Base-by-base conservation (phyloP, 2,113 vertebrate genomes). In the Daphoenositta chrysoptera region DNA sequence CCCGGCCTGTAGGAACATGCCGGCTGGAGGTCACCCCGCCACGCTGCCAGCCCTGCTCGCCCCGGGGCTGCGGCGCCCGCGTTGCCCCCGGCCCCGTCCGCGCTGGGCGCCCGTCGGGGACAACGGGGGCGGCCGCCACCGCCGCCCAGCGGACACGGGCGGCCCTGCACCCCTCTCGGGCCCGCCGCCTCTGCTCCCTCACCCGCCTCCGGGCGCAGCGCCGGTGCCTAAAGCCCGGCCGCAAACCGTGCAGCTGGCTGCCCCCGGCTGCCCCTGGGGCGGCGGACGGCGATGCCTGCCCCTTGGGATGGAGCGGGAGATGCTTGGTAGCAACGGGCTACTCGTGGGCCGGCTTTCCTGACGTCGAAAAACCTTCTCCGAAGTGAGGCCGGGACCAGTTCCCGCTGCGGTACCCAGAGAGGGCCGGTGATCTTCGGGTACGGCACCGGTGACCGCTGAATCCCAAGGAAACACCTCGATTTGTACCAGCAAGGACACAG, bases 91-190 rank as follows among this genome's bases (percentile, higher is more conserved):
- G 26, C 17, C 28, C 56, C 28, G 37, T 47, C 54, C 71, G 35
- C 21, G 4, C 44, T 12, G 53, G 57, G 23, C 30, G 68, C 64
- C 92, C 85, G 83, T 94, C 89, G 96, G 63, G 90, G 91, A 84
- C 64, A 39, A 10, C 56, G 79, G 87, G 94, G 63, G 87, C 63
- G 18, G 66, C 82, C 89, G 75, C 95, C 97, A 92, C 84, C 97
- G 98, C 98, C 98, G 96, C 98, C 98, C 85, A 95, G 98, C 96
- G 98, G 98, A 95, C 12, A 58, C 37, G 94, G 93, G 16, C 9
- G 48, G 69, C 60, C 90, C 90, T 97, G 76, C 98, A 87, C 13
- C 78, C 78, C 94, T n/a, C 8, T 28, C 31, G 30, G 54, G 24
- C 50, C 15, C 44, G 0, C 12, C 31, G 28, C 50, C 56, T 13